Evolutionary conservation across 2,113 vertebrate genomes (phyloP).

Genomic region (Lethenteron camtschaticum): DNA sequence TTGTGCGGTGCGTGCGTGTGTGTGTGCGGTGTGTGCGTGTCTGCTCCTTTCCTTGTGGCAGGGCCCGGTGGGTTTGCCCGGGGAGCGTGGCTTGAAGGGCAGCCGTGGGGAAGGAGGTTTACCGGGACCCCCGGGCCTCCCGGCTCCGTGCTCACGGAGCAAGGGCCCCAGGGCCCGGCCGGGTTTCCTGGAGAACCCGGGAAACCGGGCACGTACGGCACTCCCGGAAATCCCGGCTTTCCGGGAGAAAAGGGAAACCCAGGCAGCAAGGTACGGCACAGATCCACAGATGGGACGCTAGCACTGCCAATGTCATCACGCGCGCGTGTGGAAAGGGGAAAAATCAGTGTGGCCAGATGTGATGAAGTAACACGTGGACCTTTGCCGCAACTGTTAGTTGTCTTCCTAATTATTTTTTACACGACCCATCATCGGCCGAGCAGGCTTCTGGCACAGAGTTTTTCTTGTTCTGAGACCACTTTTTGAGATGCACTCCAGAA

Average conservation of each 20-base stretch:
- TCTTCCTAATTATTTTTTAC: too few relatives aligned
- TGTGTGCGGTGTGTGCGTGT: background rate
- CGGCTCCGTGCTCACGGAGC: background rate
- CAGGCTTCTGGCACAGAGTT: too few relatives aligned
- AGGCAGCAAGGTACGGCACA: background rate
- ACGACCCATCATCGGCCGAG: too few relatives aligned
- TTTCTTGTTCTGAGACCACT: too few relatives aligned
- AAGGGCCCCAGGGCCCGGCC: background rate
- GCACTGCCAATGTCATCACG: too few relatives aligned
- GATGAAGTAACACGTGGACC: too few relatives aligned
- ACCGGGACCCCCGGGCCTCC: background rate
- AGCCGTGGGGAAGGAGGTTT: background rate
- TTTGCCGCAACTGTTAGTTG: too few relatives aligned
- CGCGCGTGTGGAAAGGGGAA: too few relatives aligned
- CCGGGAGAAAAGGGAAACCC: background rate
- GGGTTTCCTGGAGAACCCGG: conserved; percentile 2
- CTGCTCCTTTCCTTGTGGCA: background rate
- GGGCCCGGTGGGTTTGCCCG: background rate
- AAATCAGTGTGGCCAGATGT: too few relatives aligned
- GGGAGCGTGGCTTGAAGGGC: background rate
- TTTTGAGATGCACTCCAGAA: too few relatives aligned
- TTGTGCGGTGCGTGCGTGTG: too few relatives aligned
- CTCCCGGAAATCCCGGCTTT: background rate
- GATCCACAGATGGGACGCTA: too few relatives aligned
- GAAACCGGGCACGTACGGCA: background rate